Base-by-base conservation (phyloP, 2,888 invertebrate species). In the Drosophila leonis region DNA sequence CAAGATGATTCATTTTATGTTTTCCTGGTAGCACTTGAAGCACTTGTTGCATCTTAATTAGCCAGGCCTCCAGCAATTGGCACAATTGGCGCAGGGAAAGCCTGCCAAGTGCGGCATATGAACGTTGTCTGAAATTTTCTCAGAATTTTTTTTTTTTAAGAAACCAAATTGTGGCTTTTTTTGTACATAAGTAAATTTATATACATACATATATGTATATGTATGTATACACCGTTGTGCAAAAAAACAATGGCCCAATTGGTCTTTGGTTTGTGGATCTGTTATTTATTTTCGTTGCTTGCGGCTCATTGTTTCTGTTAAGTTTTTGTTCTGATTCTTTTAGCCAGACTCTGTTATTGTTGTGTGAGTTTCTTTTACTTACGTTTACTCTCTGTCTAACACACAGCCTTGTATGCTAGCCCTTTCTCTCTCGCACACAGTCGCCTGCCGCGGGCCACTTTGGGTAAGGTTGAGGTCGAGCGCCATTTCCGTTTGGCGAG, bases 401-500 rank as follows among this genome's bases (percentile, higher is more conserved):
- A n/a, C 7, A n/a, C 29, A 37, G 59, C 24, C 15, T 15, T 35
- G 35, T n/a, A 29, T 20, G 8, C 24, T 24, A 3, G 13, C 44
- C 18, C 29, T 18, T 29, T 33, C 62, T 15, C 4, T 1, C 44
- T 8, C 29, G 0, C 49, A 12, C 24, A 24, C 37, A 18, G 27
- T n/a, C 15, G 48, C 15, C 56, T 12, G 55, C 61, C 57, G 49
- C 24, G 27, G 31, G 55, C 54, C 57, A 37, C 64, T 64, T 57
- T 64, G 27, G 27, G 54, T 82, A 90, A 91, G 91, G 90, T 91
- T 90, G 90, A 91, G 91, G 91, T 91, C 90, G 88, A 78, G 83
- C 84, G 69, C 83, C 85, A 84, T 89, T 91, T 91, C 91, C 91
- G 91, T 80, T 91, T 76, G 72, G 65, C 78, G 83, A 84, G 76